Evolutionary conservation across 1,140 invertebrate genomes (phyloP).

Genomic region (Trissolcus basalis): DNA sequence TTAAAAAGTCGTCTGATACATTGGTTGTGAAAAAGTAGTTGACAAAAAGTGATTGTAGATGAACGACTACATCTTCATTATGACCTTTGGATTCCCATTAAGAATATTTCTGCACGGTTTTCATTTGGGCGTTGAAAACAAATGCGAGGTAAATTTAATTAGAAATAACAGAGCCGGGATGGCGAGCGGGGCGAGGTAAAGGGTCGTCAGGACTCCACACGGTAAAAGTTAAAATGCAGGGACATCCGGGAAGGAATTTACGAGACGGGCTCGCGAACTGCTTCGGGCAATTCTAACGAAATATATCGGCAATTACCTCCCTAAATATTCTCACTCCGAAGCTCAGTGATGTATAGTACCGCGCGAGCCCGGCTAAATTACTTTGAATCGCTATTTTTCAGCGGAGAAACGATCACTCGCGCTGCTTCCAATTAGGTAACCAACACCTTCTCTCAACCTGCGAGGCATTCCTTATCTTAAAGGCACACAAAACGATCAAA

Average conservation of each 20-base stretch:
- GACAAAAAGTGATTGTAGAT: conserved; percentile 12
- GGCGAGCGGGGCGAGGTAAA: conserved; percentile 34
- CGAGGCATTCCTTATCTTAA: conserved; percentile 49
- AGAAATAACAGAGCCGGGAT: conserved; percentile 60
- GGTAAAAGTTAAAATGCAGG: conserved; percentile 67
- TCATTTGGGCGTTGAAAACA: conserved; percentile 49
- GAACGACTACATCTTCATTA: conserved; percentile 30
- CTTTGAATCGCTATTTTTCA: conserved; percentile 75
- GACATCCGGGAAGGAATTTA: conserved; percentile 74
- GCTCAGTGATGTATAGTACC: conserved; percentile 71
- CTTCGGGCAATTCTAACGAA: conserved; percentile 70
- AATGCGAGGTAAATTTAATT: conserved; percentile 69
- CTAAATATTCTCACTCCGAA: conserved; percentile 75
- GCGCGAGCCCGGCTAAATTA: conserved; percentile 69
- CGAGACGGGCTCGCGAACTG: conserved; percentile 64
- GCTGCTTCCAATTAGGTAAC: conserved; percentile 65
- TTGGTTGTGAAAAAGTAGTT: background rate
- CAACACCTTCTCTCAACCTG: conserved; percentile 53
- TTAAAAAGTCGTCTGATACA: background rate
- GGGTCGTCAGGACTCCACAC: conserved; percentile 36
- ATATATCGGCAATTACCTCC: conserved; percentile 77
- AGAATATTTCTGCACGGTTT: conserved; percentile 41
- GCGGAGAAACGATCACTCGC: conserved; percentile 66
- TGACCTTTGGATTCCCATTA: conserved; percentile 26
- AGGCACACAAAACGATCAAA: conserved; percentile 44